Percentiles rank a stretch among this genome's conserved stretches.
Evolutionary conservation across 2,888 invertebrate genomes (phyloP).

Genomic region (Watsonalla binaria): DNA sequence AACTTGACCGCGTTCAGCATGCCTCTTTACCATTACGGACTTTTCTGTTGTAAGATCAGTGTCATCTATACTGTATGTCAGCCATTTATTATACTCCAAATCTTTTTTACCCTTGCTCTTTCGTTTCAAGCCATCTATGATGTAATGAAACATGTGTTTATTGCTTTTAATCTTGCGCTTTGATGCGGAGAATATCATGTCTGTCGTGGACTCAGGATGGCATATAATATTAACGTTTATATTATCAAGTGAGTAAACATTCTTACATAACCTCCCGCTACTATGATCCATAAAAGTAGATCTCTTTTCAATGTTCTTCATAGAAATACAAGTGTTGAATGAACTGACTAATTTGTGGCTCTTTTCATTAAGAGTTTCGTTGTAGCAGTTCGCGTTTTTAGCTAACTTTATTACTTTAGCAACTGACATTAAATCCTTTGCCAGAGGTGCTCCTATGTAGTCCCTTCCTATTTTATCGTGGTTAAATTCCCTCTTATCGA

Average conservation of each 20-base stretch:
- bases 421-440: constrained; percentile 21
- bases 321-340: constrained; percentile 24
- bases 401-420: constrained; percentile 30
- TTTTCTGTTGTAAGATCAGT: constrained; percentile 12
- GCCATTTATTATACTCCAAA: constrained; percentile 8
- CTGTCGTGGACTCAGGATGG: constrained; percentile 21
- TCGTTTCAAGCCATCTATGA: background rate
- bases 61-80: background rate
- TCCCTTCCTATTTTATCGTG: constrained; percentile 13
- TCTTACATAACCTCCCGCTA: constrained; percentile 20
- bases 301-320: constrained; percentile 17
- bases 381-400: constrained; percentile 17
- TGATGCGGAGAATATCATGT: background rate
- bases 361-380: constrained; percentile 22
- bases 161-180: background rate
- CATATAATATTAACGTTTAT: constrained; percentile 59
- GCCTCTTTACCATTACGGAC: constrained; percentile 15
- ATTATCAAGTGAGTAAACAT: constrained; percentile 50
- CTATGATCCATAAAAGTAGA: constrained; percentile 1
- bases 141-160: background rate
- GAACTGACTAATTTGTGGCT: constrained; percentile 22
- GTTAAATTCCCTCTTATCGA: constrained; percentile 41
- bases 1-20: constrained; percentile 22
- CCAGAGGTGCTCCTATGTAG: constrained; percentile 11
- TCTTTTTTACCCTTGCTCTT: constrained; percentile 18